A percentile compares a stretch with the other conserved stretches of the same genome.
These are phyloP conservation scores for Semaprochilodus insignis DNA, from an alignment of 2,797 vertebrate genomes.

Conservation along the genomic window DNA sequence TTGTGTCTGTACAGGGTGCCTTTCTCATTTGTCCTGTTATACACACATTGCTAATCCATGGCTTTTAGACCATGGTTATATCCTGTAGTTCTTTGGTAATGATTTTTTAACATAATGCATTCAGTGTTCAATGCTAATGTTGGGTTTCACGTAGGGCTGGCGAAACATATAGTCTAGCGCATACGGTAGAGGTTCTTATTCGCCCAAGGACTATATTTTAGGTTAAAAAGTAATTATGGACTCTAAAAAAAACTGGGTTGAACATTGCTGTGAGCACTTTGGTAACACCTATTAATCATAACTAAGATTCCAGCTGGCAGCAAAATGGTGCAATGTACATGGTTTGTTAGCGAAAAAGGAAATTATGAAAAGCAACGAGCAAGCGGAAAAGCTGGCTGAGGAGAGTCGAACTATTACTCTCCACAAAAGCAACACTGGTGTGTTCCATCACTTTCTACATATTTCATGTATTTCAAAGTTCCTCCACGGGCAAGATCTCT, in stretches of 20 bases:
- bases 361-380: constrained; percentile 4
- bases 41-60: neutral
- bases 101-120: constrained; percentile 22
- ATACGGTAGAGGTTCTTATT: constrained; percentile 23
- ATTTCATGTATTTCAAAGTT: constrained; percentile 2
- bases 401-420: constrained; percentile 1
- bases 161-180: constrained; percentile 10
- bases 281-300: constrained; percentile 54
- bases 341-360: constrained; percentile 36
- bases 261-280: constrained; percentile 50
- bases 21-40: neutral
- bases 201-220: constrained; percentile 45
- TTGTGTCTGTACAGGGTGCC: neutral
- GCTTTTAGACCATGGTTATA: neutral
- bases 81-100: neutral
- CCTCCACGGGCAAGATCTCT: neutral
- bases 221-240: constrained; percentile 64
- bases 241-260: constrained; percentile 64
- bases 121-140: constrained; percentile 2
- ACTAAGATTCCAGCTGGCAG: constrained; percentile 40
- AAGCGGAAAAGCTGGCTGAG: constrained; percentile 11
- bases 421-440: neutral
- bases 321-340: constrained; percentile 39
- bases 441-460: constrained; percentile 53
- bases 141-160: neutral